A percentile compares a stretch with the other conserved stretches of the same genome.
These are phyloP conservation scores for Drosophila eugracilis DNA, from an alignment of 1,140 invertebrate species.

Conservation along the genomic window DNA sequence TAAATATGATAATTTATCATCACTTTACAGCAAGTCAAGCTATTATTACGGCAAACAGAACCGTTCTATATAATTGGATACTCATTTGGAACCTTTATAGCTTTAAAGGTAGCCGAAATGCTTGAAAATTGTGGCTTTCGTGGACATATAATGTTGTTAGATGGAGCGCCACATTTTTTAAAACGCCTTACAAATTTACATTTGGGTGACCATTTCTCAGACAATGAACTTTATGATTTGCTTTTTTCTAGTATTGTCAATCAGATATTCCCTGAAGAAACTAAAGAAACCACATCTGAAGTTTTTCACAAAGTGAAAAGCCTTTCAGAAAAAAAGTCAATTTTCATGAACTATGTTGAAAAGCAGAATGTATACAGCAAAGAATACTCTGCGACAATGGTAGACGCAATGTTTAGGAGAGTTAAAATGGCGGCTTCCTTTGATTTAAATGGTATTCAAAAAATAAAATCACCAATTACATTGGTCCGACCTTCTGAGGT, in stretches of 20 bases:
- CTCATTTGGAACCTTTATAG: conserved; percentile 88
- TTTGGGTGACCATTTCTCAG: conserved; percentile 81
- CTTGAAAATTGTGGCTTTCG: conserved; percentile 87
- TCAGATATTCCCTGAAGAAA: conserved; percentile 86
- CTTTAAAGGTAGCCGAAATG: conserved; percentile 86
- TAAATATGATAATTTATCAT: background rate
- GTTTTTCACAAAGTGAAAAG: conserved; percentile 71
- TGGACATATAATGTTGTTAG: conserved; percentile 86
- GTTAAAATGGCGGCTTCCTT: conserved; percentile 86
- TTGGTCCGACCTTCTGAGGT: conserved; percentile 88
- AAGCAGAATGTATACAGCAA: conserved; percentile 85
- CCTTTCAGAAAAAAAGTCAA: conserved; percentile 57
- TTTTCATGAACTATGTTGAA: conserved; percentile 67
- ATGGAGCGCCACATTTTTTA: conserved; percentile 87
- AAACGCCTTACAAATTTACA: conserved; percentile 85
- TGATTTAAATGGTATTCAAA: conserved; percentile 77
- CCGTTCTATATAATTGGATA: conserved; percentile 88
- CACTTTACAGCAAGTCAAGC: conserved; percentile 85
- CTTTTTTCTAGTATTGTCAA: conserved; percentile 86
- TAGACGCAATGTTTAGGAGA: conserved; percentile 86
- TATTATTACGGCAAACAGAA: conserved; percentile 86
- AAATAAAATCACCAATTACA: conserved; percentile 87
- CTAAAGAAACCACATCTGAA: conserved; percentile 86
- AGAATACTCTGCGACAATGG: conserved; percentile 85
- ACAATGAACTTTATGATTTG: conserved; percentile 86